Evolutionary conservation across 2,113 vertebrate genomes (phyloP).

Genomic region (Recurvirostra avosetta): DNA sequence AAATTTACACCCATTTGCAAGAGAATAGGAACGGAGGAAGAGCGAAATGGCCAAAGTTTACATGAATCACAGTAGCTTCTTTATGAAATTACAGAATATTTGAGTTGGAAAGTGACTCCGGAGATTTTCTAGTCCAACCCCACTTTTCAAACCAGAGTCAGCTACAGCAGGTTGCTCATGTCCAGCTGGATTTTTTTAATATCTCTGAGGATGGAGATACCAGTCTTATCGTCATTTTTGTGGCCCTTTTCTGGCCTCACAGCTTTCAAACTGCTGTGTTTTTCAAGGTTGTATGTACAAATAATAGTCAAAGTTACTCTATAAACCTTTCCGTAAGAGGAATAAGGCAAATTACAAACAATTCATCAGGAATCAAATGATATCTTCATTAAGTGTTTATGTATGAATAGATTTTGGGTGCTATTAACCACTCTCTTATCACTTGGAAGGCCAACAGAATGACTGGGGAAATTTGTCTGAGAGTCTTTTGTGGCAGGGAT

Average conservation of each 20-base stretch:
- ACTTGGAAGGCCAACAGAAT: not conserved
- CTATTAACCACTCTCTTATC: not conserved
- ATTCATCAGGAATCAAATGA: not conserved
- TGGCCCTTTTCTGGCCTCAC: not conserved
- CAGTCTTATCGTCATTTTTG: not conserved
- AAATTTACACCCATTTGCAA: not conserved
- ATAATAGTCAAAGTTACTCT: not conserved
- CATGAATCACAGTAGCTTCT: not conserved
- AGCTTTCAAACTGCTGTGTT: not conserved
- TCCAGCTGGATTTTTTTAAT: not conserved
- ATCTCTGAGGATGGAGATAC: not conserved
- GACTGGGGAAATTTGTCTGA: not conserved
- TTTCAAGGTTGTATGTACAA: not conserved
- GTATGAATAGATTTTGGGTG: not conserved
- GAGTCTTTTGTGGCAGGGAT: not conserved
- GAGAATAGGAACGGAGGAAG: not conserved
- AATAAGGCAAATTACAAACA: not conserved
- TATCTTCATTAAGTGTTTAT: not conserved
- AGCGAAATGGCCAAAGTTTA: not conserved
- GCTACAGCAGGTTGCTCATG: not conserved
- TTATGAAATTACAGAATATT: not conserved
- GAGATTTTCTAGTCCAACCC: not conserved
- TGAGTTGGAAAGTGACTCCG: not conserved
- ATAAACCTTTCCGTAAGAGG: fast-evolving
- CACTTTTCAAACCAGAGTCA: not conserved